Evolutionary conservation across 2,888 invertebrate species (phyloP), one percentile per base, ranked within the genome.

Genomic region (Drosophila niveifrons): DNA sequence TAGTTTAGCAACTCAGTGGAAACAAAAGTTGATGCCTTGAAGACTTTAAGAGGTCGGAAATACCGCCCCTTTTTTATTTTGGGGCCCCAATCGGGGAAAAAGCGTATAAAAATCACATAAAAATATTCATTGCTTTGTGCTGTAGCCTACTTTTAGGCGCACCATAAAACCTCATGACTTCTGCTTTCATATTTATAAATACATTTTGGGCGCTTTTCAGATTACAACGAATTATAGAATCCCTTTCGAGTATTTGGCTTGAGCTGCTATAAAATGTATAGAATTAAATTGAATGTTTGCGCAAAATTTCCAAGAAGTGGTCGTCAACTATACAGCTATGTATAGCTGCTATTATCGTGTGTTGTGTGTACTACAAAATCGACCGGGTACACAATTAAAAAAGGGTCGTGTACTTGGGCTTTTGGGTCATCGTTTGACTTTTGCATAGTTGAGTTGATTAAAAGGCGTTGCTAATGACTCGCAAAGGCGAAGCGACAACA

Each of bases 381-480:
- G 51, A 51, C 36, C 51, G 8, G 39, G 13, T 41, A 13, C 29
- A 50, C 23, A 18, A 36, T 51, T 36, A 52, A 52, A 11, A n/a
- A 51, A 28, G 31, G 47, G 29, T 56, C 53, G 17, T 39, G 13
- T 58, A 23, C 13, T 28, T 17, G 48, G 1, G 15, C 28, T 66
- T 72, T 15, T 48, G 75, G 72, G 75, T 70, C 68, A 68, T 47
- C 63, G 62, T 68, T 73, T 56, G 69, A 44, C 76, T 66, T 68
- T 61, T 70, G 72, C 71, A 76, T 81, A 76, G 71, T 66, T 71
- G 59, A 66, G 78, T 75, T 85, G 83, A 84, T 89, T 87, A 82
- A 85, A 68, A 78, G 81, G 83, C 88, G 87, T 89, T 76, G 75
- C 88, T 83, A 83, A 86, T 82, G 88, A 72, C 63, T 72, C 66